Percentiles rank a stretch among this genome's conserved stretches.
Conservation (phyloP, 2,113 vertebrate genomes). For the Eleginops maclovinus region DNA sequence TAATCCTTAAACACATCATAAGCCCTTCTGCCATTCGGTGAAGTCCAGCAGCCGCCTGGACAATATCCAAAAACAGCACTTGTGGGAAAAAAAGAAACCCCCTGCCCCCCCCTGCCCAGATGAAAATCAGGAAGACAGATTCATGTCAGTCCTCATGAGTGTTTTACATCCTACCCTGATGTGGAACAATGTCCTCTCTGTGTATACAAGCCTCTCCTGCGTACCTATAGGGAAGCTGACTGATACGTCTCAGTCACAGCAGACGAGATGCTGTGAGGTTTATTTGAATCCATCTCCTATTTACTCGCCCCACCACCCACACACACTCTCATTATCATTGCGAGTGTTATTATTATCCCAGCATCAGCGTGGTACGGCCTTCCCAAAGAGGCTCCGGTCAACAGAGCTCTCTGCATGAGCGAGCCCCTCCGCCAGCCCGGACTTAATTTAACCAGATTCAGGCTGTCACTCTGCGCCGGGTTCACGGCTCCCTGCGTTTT, state of each 20-base stretch:
- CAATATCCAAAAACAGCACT: constrained; percentile 65
- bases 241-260: constrained; percentile 28
- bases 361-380: constrained; percentile 21
- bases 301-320: constrained; percentile 3
- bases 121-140: constrained; percentile 69
- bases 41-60: constrained; percentile 63
- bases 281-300: constrained; percentile 60
- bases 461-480: constrained; percentile 60
- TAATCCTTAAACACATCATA: constrained; percentile 72
- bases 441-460: constrained; percentile 39
- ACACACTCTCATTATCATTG: constrained; percentile 37
- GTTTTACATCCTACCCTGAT: constrained; percentile 48
- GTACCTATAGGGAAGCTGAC: constrained; percentile 40
- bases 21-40: constrained; percentile 46
- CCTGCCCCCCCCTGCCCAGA: not conserved
- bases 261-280: constrained; percentile 33
- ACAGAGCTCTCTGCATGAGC: constrained; percentile 42
- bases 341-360: constrained; percentile 50
- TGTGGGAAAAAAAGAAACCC: not conserved
- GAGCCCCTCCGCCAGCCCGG: not conserved
- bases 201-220: constrained; percentile 28
- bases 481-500: constrained; percentile 61
- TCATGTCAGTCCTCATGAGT: constrained; percentile 68
- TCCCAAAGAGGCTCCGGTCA: constrained; percentile 49
- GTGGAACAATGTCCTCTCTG: constrained; percentile 67